A percentile compares a stretch with the other conserved stretches of the same genome.
Evolutionary conservation across 37 sponge, comb jelly and placozoan species (phyloP).

Genomic region (Dysidea cf. avara): DNA sequence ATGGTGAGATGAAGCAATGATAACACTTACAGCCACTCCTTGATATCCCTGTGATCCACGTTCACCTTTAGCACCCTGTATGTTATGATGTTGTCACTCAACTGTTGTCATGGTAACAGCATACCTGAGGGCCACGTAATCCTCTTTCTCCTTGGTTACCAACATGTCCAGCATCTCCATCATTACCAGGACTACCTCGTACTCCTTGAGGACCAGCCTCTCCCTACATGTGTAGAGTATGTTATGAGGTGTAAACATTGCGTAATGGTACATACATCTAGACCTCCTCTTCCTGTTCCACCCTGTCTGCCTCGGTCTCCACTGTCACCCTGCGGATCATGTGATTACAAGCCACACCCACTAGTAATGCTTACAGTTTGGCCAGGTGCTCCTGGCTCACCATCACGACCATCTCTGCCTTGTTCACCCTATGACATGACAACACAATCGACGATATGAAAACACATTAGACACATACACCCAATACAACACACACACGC

Average conservation of each 20-base stretch:
- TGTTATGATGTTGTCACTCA: too few relatives aligned
- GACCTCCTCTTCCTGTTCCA: background rate
- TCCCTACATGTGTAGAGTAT: conserved; percentile 7
- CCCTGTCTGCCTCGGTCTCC: background rate
- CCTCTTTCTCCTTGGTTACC: too few relatives aligned
- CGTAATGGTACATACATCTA: too few relatives aligned
- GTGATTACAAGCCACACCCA: background rate
- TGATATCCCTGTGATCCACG: too few relatives aligned
- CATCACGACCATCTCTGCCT: conserved; percentile 41
- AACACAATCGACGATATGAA: background rate
- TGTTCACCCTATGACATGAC: conserved; percentile 4
- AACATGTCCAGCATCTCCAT: conserved; percentile 30
- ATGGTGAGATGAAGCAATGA: too few relatives aligned
- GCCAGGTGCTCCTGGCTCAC: conserved; percentile 44
- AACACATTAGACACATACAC: too few relatives aligned
- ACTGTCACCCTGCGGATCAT: background rate
- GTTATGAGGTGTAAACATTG: background rate
- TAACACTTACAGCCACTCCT: too few relatives aligned
- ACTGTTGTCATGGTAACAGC: too few relatives aligned
- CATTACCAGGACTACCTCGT: conserved; percentile 25
- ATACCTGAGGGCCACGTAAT: too few relatives aligned
- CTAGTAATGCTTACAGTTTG: conserved; percentile 40
- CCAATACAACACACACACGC: background rate
- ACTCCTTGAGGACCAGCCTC: conserved; percentile 20
- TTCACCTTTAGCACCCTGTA: too few relatives aligned